Evolutionary conservation across 2,888 invertebrate species (phyloP).

Genomic region (Linnaemya vulpina): DNA sequence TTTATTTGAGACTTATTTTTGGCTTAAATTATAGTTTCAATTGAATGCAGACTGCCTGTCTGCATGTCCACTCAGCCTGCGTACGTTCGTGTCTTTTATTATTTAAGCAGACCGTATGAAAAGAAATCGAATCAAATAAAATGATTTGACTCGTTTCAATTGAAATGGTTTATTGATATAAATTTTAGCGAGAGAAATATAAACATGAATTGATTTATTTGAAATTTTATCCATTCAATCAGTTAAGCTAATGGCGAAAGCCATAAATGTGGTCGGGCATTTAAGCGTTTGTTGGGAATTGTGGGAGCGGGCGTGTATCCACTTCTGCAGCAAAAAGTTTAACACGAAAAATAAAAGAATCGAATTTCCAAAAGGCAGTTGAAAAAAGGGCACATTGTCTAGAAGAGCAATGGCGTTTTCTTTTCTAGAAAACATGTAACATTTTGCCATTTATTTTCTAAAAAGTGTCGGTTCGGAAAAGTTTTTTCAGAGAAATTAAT

Average conservation of each 20-base stretch:
- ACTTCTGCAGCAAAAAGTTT: neutral
- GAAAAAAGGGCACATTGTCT: no score
- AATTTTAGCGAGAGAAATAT: neutral
- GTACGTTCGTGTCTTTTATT: conserved; percentile 17
- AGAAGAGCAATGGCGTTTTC: no score
- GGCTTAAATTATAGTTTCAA: conserved; percentile 30
- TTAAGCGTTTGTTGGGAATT: neutral
- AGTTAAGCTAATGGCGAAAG: neutral
- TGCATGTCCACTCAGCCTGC: conserved; percentile 9
- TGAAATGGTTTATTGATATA: conserved; percentile 29
- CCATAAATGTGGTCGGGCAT: neutral
- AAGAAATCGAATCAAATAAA: conserved; percentile 23
- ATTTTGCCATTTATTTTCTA: no score
- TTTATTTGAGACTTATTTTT: conserved; percentile 1
- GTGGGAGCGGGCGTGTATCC: neutral
- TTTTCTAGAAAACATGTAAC: no score
- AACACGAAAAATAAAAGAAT: no score
- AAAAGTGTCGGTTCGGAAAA: no score
- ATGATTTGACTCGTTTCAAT: conserved; percentile 31
- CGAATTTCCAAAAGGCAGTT: no score
- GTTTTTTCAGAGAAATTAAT: no score
- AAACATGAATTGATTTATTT: conserved; percentile 15
- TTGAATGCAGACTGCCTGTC: conserved; percentile 39
- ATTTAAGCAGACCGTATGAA: neutral
- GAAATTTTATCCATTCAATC: conserved; percentile 10